Conservation (phyloP, 2,888 invertebrate species). For the Danaus chrysippus region DNA sequence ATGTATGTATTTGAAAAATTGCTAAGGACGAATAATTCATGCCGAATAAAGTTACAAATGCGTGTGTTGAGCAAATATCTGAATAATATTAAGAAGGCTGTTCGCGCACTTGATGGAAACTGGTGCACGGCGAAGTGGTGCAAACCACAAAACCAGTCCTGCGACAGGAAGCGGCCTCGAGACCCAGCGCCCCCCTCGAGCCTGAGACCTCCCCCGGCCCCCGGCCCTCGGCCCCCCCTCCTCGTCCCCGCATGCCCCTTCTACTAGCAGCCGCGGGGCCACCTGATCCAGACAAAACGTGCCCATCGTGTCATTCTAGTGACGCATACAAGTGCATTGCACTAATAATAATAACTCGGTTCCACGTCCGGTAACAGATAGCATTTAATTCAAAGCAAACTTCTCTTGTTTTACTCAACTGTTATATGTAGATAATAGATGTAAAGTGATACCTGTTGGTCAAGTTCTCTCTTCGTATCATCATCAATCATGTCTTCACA, state of each 20-base stretch:
- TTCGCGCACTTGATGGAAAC: conserved; percentile 62
- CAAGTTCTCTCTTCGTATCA: conserved; percentile 15
- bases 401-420: not conserved
- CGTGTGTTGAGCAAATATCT: conserved; percentile 41
- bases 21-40: conserved; percentile 7
- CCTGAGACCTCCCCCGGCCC: conserved; percentile 28
- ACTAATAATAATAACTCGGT: conserved; percentile 64
- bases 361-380: conserved; percentile 55
- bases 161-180: conserved; percentile 75
- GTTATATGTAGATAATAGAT: conserved; percentile 3
- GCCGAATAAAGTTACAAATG: conserved; percentile 35
- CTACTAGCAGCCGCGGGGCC: conserved; percentile 45
- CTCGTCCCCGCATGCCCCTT: conserved; percentile 35
- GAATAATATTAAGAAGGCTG: conserved; percentile 57
- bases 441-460: conserved; percentile 14
- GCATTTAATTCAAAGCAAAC: conserved; percentile 4
- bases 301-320: conserved; percentile 64
- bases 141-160: conserved; percentile 73
- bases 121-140: conserved; percentile 74
- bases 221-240: conserved; percentile 34
- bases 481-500: conserved; percentile 25
- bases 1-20: conserved; percentile 17
- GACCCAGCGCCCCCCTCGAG: conserved; percentile 34
- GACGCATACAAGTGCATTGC: conserved; percentile 76
- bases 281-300: conserved; percentile 76